Base-by-base conservation (phyloP, 2,888 invertebrate genomes). In the Odontocolon sp. region DNA sequence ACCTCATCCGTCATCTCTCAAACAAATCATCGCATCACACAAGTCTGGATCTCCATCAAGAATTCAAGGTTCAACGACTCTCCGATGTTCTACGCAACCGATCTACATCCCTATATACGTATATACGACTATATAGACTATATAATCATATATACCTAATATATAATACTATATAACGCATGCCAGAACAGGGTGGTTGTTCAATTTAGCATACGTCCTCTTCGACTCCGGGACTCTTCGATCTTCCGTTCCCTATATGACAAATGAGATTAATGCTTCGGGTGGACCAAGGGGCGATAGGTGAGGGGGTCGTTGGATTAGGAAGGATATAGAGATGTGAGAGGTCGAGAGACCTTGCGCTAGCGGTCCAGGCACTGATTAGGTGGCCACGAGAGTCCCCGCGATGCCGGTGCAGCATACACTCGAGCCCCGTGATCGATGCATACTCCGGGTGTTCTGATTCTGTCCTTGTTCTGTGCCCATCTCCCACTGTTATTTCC, bases 261-360 rank as follows among this genome's bases (percentile, higher is more conserved):
- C 85, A 86, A 87, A 87, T 81, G 85, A 85, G 87, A 88, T 87
- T 87, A 86, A 87, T 86, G 83, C 81, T 52, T 78, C 57, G 84
- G 83, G 83, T 78, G 82, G 81, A 85, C 87, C 85, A 81, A 83
- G 79, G 81, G 76, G 74, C 68, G 66, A 56, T 75, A 47, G 40
- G 68, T 42, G 52, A 47, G 52, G 33, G 57, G 59, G 45, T 26
- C 5, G 42, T 11, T 33, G 75, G 57, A 70, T 76, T 70, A 76
- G 75, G 75, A 52, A 59, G 63, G 69, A 69, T 56, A 45, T 28
- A 61, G 67, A 56, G 70, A 59, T 8, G 3, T 28, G 74, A 56
- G 66, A 56, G 36, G 11, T 28, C 56, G 52, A 67, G 66, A 45
- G 45, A 56, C 16, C 6, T 11, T 28, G 33, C 61, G 71, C 56